These are phyloP conservation scores for Campaea margaritaria DNA, from an alignment of 2,888 invertebrate genomes.

Conservation along the genomic window DNA sequence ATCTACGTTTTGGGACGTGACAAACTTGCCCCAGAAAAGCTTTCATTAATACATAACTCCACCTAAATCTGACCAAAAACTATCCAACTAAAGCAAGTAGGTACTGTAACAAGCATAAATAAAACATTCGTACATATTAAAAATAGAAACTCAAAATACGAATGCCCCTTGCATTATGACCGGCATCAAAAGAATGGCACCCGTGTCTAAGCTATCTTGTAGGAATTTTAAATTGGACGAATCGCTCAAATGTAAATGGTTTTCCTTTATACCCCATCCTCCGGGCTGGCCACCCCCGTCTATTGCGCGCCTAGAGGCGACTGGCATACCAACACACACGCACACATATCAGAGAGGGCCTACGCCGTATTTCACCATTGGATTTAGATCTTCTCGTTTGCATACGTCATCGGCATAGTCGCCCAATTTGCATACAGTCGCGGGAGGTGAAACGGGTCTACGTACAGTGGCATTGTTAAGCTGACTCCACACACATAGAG, in stretches of 20 bases:
- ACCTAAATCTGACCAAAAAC: slow-evolving; percentile 12
- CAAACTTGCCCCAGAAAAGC: slow-evolving; percentile 50
- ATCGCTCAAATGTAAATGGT: slow-evolving; percentile 87
- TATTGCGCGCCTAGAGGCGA: slow-evolving; percentile 85
- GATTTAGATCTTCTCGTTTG: slow-evolving; percentile 70
- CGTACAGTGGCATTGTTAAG: slow-evolving; percentile 72
- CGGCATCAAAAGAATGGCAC: slow-evolving; percentile 84
- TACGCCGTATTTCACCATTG: slow-evolving; percentile 77
- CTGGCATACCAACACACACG: slow-evolving; percentile 82
- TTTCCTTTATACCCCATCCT: slow-evolving; percentile 86
- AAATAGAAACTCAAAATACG: slow-evolving; percentile 50
- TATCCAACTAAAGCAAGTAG: slow-evolving; percentile 3
- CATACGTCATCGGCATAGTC: slow-evolving; percentile 70
- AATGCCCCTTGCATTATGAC: slow-evolving; percentile 77
- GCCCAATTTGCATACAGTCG: slow-evolving; percentile 64
- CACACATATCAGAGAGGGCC: slow-evolving; percentile 72
- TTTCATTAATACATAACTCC: slow-evolving; percentile 52
- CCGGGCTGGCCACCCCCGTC: slow-evolving; percentile 81
- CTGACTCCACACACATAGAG: slow-evolving; percentile 69
- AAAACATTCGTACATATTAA: slow-evolving; percentile 29
- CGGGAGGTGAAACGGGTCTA: slow-evolving; percentile 60
- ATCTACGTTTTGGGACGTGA: slow-evolving; percentile 57
- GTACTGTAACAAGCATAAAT: slow-evolving; percentile 9
- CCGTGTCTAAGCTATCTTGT: slow-evolving; percentile 85
- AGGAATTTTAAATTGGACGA: slow-evolving; percentile 87